Evolutionary conservation across 2,888 invertebrate species (phyloP).

Genomic region (Zygogramma bicolorata): DNA sequence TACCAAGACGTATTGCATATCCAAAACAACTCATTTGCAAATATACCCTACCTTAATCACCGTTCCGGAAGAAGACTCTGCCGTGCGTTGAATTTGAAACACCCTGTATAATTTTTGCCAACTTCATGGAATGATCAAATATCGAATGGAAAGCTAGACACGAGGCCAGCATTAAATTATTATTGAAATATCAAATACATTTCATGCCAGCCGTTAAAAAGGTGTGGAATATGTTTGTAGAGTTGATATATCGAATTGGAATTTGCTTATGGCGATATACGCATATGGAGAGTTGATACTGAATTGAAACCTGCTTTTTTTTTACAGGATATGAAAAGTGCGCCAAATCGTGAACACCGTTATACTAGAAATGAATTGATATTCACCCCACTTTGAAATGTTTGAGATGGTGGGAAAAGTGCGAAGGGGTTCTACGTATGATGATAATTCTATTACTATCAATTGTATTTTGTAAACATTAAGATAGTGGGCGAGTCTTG

Average conservation of each 20-base stretch:
- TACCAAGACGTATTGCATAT: too few species aligned
- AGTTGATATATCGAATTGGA: constrained; percentile 25
- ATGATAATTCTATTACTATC: background rate
- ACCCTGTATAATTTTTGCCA: background rate
- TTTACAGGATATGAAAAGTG: background rate
- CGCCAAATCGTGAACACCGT: background rate
- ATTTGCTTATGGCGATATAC: constrained; percentile 15
- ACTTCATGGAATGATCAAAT: background rate
- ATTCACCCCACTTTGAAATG: background rate
- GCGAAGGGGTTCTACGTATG: background rate
- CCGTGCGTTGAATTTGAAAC: background rate
- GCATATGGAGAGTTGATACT: background rate
- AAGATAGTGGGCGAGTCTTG: background rate
- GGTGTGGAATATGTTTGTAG: constrained; percentile 20
- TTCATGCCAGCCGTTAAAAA: constrained; percentile 22
- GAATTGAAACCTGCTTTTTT: background rate
- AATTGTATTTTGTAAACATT: background rate
- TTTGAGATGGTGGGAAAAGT: background rate
- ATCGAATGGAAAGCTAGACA: background rate
- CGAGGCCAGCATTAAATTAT: background rate
- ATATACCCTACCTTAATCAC: too few species aligned
- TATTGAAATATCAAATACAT: constrained; percentile 4
- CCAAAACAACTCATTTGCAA: too few species aligned
- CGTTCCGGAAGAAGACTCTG: too few species aligned
- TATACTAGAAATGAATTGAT: background rate